Conservation (phyloP, 2,888 invertebrate species). For the Tachina fera region DNA sequence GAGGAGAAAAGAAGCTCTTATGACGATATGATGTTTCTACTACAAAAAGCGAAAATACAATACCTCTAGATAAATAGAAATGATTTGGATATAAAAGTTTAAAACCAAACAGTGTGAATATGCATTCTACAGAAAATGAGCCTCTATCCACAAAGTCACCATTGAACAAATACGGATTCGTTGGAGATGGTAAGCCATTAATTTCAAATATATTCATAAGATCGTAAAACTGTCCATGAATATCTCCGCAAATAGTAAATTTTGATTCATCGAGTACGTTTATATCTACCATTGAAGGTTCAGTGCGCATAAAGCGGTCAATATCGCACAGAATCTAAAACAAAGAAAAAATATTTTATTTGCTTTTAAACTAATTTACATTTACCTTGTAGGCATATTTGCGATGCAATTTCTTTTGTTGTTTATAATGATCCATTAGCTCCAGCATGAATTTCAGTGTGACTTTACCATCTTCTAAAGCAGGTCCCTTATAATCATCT, state of each 20-base stretch:
- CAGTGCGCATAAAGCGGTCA: slow-evolving; percentile 91
- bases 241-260: slow-evolving; percentile 99
- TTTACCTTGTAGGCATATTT: slow-evolving; percentile 97
- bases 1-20: neutral
- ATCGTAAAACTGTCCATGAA: slow-evolving; percentile 99
- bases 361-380: slow-evolving; percentile 14
- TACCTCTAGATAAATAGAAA: slow-evolving; percentile 98
- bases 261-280: slow-evolving; percentile 92
- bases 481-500: slow-evolving; percentile 96
- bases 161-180: slow-evolving; percentile 99
- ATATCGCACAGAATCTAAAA: slow-evolving; percentile 95
- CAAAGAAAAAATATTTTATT: neutral
- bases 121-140: slow-evolving; percentile 99
- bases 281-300: slow-evolving; percentile 95
- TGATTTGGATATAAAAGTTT: slow-evolving; percentile 97
- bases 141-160: slow-evolving; percentile 99
- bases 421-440: slow-evolving; percentile 94
- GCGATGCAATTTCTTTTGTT: slow-evolving; percentile 96
- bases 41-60: slow-evolving; percentile 75
- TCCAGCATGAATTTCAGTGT: slow-evolving; percentile 94
- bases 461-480: slow-evolving; percentile 93
- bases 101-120: slow-evolving; percentile 97
- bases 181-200: slow-evolving; percentile 96
- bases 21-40: too few species aligned
- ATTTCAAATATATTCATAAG: slow-evolving; percentile 98